Evolutionary conservation across 2,113 vertebrate species (phyloP), one percentile per base, ranked within the genome.

Genomic region (Onychorhynchus coronatus): DNA sequence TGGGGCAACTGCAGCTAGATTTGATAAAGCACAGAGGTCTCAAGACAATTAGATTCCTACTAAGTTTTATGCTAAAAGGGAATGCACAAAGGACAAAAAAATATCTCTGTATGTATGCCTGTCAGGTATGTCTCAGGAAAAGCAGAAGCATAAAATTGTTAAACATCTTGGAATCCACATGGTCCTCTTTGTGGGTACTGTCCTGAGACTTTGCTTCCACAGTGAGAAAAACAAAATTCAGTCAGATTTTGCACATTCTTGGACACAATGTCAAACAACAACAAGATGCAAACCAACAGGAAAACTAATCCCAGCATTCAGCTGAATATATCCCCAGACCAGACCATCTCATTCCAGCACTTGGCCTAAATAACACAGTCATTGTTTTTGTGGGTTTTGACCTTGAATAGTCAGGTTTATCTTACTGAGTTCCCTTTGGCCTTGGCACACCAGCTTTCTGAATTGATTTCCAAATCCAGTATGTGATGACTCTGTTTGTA

Each of bases 391-490:
- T 59, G 30, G 33, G 37, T 70, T 94, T 85, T 56, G 35, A 21
- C 84, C 91, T 91, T 74, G 63, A 95, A 30, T 39, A 61, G 46
- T 71, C 82, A 73, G 42, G 47, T 74, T 95, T 91, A 87, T 87
- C 93, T 87, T 10, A 42, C 35, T 12, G 12, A 76, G 37, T 75
- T 96, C 73, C 12, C 46, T 83, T 85, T 95, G 88, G 81, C 81
- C 77, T 88, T 93, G 91, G 78, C 89, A 44, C 88, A 85, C 72
- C 58, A 74, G 59, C 89, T 93, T 96, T 89, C 56, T 95, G 84
- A 66, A 67, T 82, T 76, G 58, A 73, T 89, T 88, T 96, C 96
- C 95, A 97, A 94, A 96, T 59, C 77, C 84, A 94, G 52, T 89
- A 71, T 5, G 21, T 2, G 5, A 91, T 94, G 89, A 94, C 84